A percentile compares a stretch with the other conserved stretches of the same genome.
Conservation (phyloP, 2,113 vertebrate species). For the Ceyx melanurus region DNA sequence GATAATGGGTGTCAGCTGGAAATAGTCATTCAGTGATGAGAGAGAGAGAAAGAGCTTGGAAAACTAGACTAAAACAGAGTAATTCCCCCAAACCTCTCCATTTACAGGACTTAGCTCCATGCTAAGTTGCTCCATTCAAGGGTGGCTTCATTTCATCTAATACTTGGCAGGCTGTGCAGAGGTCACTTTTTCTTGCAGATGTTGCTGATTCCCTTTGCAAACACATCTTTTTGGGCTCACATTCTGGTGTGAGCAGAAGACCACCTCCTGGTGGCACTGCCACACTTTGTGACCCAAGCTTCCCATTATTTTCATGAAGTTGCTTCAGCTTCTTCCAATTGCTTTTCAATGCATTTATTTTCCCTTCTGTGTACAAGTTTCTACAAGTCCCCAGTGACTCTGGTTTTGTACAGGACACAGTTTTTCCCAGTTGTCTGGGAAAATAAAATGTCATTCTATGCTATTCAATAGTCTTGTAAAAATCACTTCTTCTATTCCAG, state of each 20-base stretch:
- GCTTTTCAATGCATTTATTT: background rate
- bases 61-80: background rate
- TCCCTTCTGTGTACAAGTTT: background rate
- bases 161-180: background rate
- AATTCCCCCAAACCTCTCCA: background rate
- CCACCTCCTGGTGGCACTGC: background rate
- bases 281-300: background rate
- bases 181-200: background rate
- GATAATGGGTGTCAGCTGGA: background rate
- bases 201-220: background rate
- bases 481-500: background rate
- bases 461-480: background rate
- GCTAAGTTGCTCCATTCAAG: background rate
- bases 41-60: background rate
- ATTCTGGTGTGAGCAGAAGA: background rate
- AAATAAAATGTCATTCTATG: background rate
- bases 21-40: background rate
- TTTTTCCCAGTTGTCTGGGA: background rate
- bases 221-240: background rate
- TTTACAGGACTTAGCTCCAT: background rate
- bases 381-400: background rate
- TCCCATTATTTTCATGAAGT: background rate
- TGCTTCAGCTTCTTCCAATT: background rate
- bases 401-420: background rate
- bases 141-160: fast-evolving